phyloP scores from a whole-genome alignment of 2,113 vertebrate species.

The Otis tarda region DNA sequence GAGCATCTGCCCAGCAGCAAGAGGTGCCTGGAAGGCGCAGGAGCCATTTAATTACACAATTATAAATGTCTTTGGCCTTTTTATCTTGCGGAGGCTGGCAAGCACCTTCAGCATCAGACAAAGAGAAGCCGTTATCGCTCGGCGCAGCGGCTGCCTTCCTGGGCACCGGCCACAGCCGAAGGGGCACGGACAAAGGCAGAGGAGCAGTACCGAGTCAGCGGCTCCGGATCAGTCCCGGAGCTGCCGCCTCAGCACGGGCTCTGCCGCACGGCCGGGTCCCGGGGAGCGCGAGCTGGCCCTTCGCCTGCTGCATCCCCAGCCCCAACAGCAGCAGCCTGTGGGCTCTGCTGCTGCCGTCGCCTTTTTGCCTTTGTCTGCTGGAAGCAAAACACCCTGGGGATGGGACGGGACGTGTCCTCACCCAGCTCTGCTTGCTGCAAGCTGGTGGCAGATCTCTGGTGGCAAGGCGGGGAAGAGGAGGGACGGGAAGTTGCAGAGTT shows the following conservation, averaged over 20 bases:
- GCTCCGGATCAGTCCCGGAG: not conserved
- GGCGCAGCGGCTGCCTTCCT: not conserved
- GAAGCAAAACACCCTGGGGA: not conserved
- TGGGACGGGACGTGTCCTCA: not conserved
- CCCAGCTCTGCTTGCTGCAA: not conserved
- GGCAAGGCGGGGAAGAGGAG: not conserved
- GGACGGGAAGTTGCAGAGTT: fast-evolving
- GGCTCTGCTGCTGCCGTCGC: not conserved
- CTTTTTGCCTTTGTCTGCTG: not conserved
- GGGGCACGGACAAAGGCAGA: not conserved
- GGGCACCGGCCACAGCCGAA: constrained; percentile 5
- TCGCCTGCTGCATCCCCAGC: not conserved
- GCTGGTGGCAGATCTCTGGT: not conserved
- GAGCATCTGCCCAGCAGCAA: not conserved
- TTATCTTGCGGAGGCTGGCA: constrained; percentile 23
- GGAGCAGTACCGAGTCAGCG: not conserved
- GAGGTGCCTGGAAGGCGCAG: not conserved
- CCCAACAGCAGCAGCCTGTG: fast-evolving
- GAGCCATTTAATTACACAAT: constrained; percentile 50
- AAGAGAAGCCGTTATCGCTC: constrained; percentile 21
- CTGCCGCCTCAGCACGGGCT: not conserved
- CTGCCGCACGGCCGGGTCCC: not conserved
- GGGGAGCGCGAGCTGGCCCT: not conserved
- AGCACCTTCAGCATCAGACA: constrained; percentile 45
- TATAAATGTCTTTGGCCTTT: constrained; percentile 47